phyloP scores from a whole-genome alignment of 2,888 invertebrate species.

The Drosophila melanosoma region DNA sequence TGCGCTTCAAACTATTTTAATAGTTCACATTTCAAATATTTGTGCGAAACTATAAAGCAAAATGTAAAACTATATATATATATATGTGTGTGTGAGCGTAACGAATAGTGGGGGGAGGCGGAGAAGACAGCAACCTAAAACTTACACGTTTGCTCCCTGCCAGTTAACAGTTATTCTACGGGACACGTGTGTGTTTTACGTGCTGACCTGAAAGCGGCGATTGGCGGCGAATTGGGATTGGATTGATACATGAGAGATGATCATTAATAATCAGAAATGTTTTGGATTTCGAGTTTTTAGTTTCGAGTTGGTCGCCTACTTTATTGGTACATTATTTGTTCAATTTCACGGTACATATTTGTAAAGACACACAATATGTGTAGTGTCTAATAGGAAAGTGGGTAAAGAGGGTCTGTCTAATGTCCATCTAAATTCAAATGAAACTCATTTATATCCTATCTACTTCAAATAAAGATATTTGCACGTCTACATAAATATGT shows the following conservation, averaged over 20 bases:
- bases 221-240: background rate
- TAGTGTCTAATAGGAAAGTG: background rate
- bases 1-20: slow-evolving; percentile 70
- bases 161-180: slow-evolving; percentile 11
- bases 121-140: background rate
- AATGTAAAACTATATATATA: slow-evolving; percentile 15
- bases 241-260: slow-evolving; percentile 72
- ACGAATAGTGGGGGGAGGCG: background rate
- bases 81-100: background rate
- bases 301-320: slow-evolving; percentile 69
- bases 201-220: slow-evolving; percentile 40
- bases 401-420: background rate
- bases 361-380: slow-evolving; percentile 44
- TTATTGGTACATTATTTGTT: slow-evolving; percentile 77
- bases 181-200: background rate
- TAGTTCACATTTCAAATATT: slow-evolving; percentile 73
- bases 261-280: slow-evolving; percentile 82
- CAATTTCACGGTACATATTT: slow-evolving; percentile 78
- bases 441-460: background rate
- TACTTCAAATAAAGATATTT: background rate
- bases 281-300: slow-evolving; percentile 26
- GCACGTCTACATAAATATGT: background rate
- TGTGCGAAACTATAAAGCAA: slow-evolving; percentile 39
- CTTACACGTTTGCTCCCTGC: slow-evolving; percentile 8
- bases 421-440: background rate